A percentile compares a stretch with the other conserved stretches of the same genome.
These are phyloP conservation scores for Orthonevra nobilis DNA, from an alignment of 2,888 invertebrate genomes.

Conservation along the genomic window DNA sequence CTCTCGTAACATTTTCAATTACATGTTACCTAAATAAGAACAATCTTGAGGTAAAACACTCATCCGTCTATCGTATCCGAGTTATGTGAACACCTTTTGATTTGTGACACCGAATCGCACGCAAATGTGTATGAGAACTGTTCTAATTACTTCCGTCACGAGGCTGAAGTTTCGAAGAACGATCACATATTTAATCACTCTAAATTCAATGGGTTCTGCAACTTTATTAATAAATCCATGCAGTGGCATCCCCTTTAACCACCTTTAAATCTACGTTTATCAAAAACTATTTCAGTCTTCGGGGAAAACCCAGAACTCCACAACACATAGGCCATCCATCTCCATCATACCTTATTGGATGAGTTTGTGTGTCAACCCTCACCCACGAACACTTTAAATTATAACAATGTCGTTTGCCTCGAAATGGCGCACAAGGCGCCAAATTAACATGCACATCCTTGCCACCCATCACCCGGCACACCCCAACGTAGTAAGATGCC, in stretches of 20 bases:
- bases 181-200: conserved; percentile 13
- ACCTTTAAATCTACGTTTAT: conserved; percentile 24
- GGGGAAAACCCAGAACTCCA: no score
- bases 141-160: conserved; percentile 13
- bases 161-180: background rate
- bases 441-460: conserved; percentile 46
- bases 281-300: conserved; percentile 11
- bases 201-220: conserved; percentile 1
- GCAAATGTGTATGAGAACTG: conserved; percentile 3
- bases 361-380: background rate
- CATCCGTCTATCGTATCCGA: no score
- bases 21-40: no score
- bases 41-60: no score
- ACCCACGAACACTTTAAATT: conserved; percentile 50
- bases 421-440: conserved; percentile 50
- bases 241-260: conserved; percentile 7
- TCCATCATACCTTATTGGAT: no score
- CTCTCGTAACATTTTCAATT: no score
- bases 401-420: conserved; percentile 61
- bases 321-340: background rate
- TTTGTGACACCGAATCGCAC: background rate
- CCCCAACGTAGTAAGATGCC: conserved; percentile 17
- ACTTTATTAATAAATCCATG: conserved; percentile 34
- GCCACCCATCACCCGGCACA: background rate
- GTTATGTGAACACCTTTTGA: background rate